phyloP scores from a whole-genome alignment of 1,140 invertebrate species.

The Frieseomelitta varia region DNA sequence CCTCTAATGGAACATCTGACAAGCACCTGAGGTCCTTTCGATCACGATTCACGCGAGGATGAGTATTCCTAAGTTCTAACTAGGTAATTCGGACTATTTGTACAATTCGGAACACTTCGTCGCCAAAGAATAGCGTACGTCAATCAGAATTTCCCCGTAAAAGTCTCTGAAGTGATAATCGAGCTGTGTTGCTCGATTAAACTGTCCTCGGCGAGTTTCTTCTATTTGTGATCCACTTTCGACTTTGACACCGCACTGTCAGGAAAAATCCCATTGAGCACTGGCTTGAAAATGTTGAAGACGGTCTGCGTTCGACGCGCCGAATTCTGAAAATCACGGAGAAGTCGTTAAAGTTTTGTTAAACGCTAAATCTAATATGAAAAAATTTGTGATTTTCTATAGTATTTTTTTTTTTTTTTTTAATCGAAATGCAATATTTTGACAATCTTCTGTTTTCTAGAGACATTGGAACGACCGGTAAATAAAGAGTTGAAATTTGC shows the following conservation, averaged over 20 bases:
- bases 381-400: too few relatives aligned
- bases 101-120: not conserved
- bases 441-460: too few relatives aligned
- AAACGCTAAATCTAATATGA: too few relatives aligned
- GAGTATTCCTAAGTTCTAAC: not conserved
- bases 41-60: not conserved
- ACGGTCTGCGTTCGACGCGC: slow-evolving; percentile 86
- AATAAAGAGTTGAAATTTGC: too few relatives aligned
- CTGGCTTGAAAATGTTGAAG: slow-evolving; percentile 85
- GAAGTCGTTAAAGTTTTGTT: not conserved
- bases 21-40: not conserved
- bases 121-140: not conserved
- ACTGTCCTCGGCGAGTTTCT: too few relatives aligned
- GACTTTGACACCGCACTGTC: not conserved
- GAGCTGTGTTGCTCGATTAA: slow-evolving; percentile 25
- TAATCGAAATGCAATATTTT: too few relatives aligned
- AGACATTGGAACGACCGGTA: too few relatives aligned
- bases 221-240: slow-evolving; percentile 58
- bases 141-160: not conserved
- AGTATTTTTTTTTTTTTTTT: too few relatives aligned
- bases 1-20: not conserved
- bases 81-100: not conserved
- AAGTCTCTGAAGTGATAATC: slow-evolving; percentile 38
- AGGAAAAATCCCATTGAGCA: slow-evolving; percentile 86
- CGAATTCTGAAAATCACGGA: slow-evolving; percentile 84